A percentile compares a stretch with the other conserved stretches of the same genome.
Conservation (phyloP, 2,797 vertebrate species). For the Hydrophis major region DNA sequence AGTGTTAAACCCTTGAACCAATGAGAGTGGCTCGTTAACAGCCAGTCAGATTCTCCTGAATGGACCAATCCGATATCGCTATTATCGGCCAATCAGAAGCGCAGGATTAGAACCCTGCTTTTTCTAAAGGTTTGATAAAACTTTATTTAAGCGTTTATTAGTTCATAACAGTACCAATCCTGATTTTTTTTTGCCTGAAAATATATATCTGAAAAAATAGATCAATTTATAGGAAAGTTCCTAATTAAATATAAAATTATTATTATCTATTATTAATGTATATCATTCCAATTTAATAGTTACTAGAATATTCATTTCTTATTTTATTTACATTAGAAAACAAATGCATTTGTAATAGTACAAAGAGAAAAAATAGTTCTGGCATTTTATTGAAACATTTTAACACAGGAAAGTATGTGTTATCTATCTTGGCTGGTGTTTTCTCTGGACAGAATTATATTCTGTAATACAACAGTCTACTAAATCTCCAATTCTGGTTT, state of each 20-base stretch:
- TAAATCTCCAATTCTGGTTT: slow-evolving; percentile 17
- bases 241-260: background rate
- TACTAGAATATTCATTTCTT: background rate
- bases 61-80: no score
- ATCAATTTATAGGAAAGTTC: background rate
- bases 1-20: no score
- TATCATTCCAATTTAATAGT: background rate
- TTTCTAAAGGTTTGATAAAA: no score
- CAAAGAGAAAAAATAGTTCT: slow-evolving; percentile 26
- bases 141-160: no score
- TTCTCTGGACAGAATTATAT: background rate
- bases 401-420: slow-evolving; percentile 42
- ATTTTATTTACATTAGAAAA: background rate
- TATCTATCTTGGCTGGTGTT: slow-evolving; percentile 43
- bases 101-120: no score
- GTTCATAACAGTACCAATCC: background rate
- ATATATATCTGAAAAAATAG: background rate
- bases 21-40: no score
- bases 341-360: background rate
- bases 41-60: no score
- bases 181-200: background rate
- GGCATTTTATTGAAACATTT: slow-evolving; percentile 42
- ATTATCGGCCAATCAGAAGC: no score
- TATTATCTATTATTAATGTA: background rate
- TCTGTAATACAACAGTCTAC: slow-evolving; percentile 31